Base-by-base conservation (phyloP, 1,140 invertebrate genomes). In the Ptiloglossa arizonensis region DNA sequence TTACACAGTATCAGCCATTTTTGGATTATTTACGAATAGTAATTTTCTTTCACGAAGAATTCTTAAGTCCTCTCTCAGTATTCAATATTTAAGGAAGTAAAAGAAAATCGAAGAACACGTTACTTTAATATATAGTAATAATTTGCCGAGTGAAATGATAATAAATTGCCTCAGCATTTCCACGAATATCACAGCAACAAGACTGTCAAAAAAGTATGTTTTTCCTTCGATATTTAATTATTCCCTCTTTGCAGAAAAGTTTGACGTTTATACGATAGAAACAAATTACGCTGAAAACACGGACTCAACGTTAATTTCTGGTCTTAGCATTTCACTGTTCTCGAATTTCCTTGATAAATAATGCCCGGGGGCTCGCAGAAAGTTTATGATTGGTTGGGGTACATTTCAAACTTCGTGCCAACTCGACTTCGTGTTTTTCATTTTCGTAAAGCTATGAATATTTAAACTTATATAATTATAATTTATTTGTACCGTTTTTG, bases 271-370 rank as follows among this genome's bases (percentile, higher is more conserved):
- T 72, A 44, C 38, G 70, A 63, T 44, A 57, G 57, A 60, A 72
- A 72, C 41, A 63, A 72, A 72, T 72, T 72, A 63, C 35, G 57
- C 44, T 27, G 70, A 63, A 72, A 72, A 63, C 57, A 48, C 22
- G n/a, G 44, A 29, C 22, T 27, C 56, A 38, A 5, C 57, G 70
- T 72, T 72, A 72, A 72, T 63, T 72, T 63, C 44, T 46, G 44
- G 56, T 57, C 57, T 13, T 24, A 44, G 41, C 57, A 57, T 62
- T 72, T 62, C 57, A 72, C 32, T 57, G 56, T 72, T 48, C 57
- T 72, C 70, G 44, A 72, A 71, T 72, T 50, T 63, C 70, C 70
- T 72, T 72, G 70, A 72, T 72, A 72, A 72, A 72, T 72, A 72
- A 72, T 63, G 22, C 57, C 62, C 41, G 22, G 22, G 41, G 70